Conservation (phyloP, 2,888 invertebrate genomes). For the Drosophila macrothrix region DNA sequence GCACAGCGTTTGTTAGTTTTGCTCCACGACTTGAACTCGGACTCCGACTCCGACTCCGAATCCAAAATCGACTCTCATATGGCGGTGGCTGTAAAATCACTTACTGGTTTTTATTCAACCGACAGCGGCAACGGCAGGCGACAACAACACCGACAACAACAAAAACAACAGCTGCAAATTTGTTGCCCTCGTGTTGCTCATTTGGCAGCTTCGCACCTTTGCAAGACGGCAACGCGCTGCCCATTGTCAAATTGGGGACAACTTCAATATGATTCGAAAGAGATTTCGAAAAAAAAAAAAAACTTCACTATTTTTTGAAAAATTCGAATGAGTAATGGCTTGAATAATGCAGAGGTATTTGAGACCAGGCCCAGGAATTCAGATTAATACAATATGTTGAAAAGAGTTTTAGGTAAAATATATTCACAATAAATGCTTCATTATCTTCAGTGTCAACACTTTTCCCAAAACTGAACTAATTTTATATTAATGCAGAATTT, state of each 20-base stretch:
- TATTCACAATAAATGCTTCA: not conserved
- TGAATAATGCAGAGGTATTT: conserved; percentile 29
- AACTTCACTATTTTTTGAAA: not conserved
- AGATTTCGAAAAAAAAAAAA: conserved; percentile 20
- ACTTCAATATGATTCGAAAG: conserved; percentile 44
- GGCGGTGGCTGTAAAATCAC: conserved; percentile 71
- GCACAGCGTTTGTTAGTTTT: conserved; percentile 69
- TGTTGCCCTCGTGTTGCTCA: conserved; percentile 80
- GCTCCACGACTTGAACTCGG: conserved; percentile 45
- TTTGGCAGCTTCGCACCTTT: conserved; percentile 80
- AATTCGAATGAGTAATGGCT: conserved; percentile 41
- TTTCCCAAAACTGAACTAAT: not conserved
- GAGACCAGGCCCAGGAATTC: not conserved
- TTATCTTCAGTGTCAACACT: not conserved
- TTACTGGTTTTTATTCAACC: conserved; percentile 78
- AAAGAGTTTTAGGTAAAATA: not conserved
- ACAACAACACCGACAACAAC: conserved; percentile 28
- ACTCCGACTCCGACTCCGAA: conserved; percentile 15
- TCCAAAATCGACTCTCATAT: conserved; percentile 24
- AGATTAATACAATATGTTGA: not conserved
- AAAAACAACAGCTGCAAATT: conserved; percentile 70
- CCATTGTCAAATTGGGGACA: conserved; percentile 66
- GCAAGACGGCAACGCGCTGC: conserved; percentile 40
- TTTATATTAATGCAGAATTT: not conserved
- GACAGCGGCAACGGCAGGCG: conserved; percentile 32